Percentiles rank a stretch among this genome's conserved stretches.
Conservation (phyloP, 1,140 invertebrate genomes). For the Drosophila mojavensis region DNA sequence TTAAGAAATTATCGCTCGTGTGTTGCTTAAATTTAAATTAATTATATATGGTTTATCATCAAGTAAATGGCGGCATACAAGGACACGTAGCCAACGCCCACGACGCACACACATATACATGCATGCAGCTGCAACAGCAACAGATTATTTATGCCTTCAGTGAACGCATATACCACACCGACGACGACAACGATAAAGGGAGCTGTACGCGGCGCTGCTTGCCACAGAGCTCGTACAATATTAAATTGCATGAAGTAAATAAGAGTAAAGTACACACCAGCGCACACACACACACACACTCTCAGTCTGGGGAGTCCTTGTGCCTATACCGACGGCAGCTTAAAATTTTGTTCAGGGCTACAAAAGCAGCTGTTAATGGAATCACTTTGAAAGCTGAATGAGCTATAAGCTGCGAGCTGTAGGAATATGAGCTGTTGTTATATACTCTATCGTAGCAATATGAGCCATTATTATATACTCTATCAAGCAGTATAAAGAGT, state of each 20-base stretch:
- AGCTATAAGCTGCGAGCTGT: neutral
- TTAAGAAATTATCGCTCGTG: slow-evolving; percentile 63
- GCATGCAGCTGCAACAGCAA: slow-evolving; percentile 46
- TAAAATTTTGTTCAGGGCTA: slow-evolving; percentile 4
- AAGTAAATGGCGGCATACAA: slow-evolving; percentile 52
- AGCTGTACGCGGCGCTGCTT: slow-evolving; percentile 11
- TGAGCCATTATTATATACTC: neutral
- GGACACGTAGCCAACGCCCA: slow-evolving; percentile 11
- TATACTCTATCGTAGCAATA: neutral
- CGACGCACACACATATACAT: slow-evolving; percentile 9
- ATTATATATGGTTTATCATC: slow-evolving; percentile 67
- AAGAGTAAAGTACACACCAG: slow-evolving; percentile 35
- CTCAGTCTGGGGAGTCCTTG: neutral
- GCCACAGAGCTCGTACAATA: slow-evolving; percentile 52
- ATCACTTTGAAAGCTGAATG: neutral
- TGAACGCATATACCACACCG: slow-evolving; percentile 44
- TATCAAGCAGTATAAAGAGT: neutral
- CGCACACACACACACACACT: slow-evolving; percentile 14
- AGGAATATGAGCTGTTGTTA: neutral
- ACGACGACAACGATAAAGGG: slow-evolving; percentile 17
- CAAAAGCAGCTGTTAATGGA: slow-evolving; percentile 15
- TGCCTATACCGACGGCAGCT: slow-evolving; percentile 11
- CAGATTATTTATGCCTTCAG: slow-evolving; percentile 76
- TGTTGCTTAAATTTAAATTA: slow-evolving; percentile 70
- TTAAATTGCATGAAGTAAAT: slow-evolving; percentile 73